Evolutionary conservation across 2,888 invertebrate species (phyloP).

Genomic region (Alviniconcha strummeri): DNA sequence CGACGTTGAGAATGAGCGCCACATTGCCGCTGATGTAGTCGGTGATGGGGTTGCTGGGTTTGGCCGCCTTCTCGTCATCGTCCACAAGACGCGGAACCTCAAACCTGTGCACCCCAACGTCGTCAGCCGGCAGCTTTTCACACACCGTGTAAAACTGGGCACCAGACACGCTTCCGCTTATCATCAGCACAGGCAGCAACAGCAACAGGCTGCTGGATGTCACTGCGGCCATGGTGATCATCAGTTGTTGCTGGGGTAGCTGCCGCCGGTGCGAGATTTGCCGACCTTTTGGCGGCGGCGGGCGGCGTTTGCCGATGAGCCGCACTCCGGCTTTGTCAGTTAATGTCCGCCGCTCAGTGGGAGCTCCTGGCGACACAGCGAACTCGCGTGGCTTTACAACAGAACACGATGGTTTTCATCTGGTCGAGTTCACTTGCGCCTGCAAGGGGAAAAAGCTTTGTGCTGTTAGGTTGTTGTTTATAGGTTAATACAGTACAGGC

Average conservation of each 20-base stretch:
- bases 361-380: no score
- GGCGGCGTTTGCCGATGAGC: neutral
- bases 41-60: neutral
- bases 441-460: no score
- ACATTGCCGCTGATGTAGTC: neutral
- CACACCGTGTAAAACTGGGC: constrained; percentile 17
- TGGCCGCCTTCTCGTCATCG: neutral
- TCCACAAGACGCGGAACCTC: constrained; percentile 4
- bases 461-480: neutral
- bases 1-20: neutral
- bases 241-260: neutral
- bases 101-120: neutral
- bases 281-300: neutral
- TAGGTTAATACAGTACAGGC: neutral
- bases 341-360: no score
- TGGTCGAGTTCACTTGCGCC: no score
- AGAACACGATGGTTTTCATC: no score
- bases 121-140: neutral
- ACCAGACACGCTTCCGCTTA: neutral
- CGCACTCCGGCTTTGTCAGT: no score
- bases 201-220: neutral
- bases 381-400: no score
- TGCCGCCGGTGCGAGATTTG: neutral
- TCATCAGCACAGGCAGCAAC: neutral
- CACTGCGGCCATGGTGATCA: neutral